phyloP scores from a whole-genome alignment of 35 echinoderm and acorn worm genomes.

The Strongylocentrotus purpuratus region DNA sequence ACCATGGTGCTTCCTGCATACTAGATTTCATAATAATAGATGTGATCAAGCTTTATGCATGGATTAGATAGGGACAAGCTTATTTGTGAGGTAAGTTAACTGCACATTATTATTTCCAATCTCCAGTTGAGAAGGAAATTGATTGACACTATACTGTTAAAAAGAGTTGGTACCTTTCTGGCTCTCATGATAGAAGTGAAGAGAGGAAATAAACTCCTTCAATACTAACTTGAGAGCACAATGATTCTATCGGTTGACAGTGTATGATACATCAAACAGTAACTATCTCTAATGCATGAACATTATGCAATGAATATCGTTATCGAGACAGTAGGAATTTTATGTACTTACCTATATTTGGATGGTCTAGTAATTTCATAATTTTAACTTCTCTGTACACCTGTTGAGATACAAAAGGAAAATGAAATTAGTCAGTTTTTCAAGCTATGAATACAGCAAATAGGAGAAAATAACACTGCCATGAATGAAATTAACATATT shows the following conservation, averaged over 20 bases:
- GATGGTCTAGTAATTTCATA: constrained; percentile 99
- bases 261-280: no score
- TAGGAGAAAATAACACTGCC: no score
- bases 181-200: no score
- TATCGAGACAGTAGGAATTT: not conserved
- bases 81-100: not conserved
- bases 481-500: no score
- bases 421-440: not conserved
- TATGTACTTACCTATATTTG: constrained; percentile 93
- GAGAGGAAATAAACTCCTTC: not conserved
- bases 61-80: not conserved
- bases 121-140: no score
- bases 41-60: not conserved
- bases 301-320: no score
- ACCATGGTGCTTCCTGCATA: not conserved
- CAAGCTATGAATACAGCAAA: no score
- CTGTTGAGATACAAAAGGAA: constrained; percentile 69
- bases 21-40: not conserved
- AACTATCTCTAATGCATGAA: no score
- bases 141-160: no score
- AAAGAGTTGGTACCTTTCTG: no score
- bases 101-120: not conserved
- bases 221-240: no score
- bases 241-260: no score
- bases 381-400: constrained; percentile 99